phyloP scores from a whole-genome alignment of 2,797 vertebrate species.

The Gambelia wislizenii region DNA sequence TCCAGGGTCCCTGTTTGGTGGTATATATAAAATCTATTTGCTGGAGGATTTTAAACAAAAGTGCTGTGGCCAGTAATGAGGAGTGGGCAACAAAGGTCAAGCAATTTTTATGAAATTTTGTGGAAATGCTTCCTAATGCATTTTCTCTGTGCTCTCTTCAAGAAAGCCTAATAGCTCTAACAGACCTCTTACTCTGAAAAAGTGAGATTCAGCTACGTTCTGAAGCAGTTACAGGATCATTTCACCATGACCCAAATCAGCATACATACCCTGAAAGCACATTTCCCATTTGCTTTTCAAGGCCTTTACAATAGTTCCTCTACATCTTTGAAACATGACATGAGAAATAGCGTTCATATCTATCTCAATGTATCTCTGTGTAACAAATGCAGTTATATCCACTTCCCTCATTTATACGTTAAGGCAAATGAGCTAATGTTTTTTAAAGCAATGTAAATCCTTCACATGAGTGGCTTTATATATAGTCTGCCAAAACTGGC shows the following conservation, averaged over 20 bases:
- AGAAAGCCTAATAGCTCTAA: background rate
- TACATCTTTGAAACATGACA: slow-evolving; percentile 8
- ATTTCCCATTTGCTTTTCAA: slow-evolving; percentile 11
- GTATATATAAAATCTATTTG: background rate
- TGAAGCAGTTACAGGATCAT: background rate
- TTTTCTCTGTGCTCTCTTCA: background rate
- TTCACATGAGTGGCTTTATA: slow-evolving; percentile 15
- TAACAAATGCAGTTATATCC: slow-evolving; percentile 33
- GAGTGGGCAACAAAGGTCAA: background rate
- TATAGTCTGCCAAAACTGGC: slow-evolving; percentile 22
- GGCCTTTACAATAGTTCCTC: background rate
- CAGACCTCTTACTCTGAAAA: background rate
- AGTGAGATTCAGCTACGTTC: background rate
- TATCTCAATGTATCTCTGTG: slow-evolving; percentile 6
- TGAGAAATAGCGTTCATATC: slow-evolving; percentile 16
- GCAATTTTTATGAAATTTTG: background rate
- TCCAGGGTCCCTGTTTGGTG: too few species aligned
- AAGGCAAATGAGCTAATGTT: slow-evolving; percentile 31
- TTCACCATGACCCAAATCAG: background rate
- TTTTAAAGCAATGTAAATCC: slow-evolving; percentile 10
- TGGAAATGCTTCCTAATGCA: background rate
- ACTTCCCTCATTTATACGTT: slow-evolving; percentile 9
- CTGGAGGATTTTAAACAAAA: background rate
- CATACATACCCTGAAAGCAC: background rate
- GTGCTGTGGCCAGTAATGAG: background rate